phyloP scores from a whole-genome alignment of 2,888 invertebrate species.

The Sipha maydis region DNA sequence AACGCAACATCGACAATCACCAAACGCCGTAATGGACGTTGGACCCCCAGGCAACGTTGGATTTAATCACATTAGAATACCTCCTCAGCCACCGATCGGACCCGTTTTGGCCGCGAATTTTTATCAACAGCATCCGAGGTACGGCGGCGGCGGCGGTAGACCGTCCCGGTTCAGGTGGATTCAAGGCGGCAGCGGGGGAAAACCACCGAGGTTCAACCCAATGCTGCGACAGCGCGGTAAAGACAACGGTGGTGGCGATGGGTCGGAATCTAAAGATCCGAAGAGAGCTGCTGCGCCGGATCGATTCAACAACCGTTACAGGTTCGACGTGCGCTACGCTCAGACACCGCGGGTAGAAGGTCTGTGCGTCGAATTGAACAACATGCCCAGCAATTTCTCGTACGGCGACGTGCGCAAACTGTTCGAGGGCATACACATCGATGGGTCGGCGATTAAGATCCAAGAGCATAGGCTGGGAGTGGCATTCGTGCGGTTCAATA shows the following conservation, averaged over 20 bases:
- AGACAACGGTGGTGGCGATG: not conserved
- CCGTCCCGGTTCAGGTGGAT: not conserved
- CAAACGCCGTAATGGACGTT: slow-evolving; percentile 60
- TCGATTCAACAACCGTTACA: no score
- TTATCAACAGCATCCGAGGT: not conserved
- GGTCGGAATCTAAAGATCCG: not conserved
- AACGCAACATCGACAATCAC: no score
- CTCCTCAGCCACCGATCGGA: slow-evolving; percentile 27
- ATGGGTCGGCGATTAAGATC: no score
- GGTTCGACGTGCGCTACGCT: no score
- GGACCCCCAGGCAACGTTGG: not conserved
- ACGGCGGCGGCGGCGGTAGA: not conserved
- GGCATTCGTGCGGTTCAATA: no score
- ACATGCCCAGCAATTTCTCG: slow-evolving; percentile 78
- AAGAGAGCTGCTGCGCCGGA: not conserved
- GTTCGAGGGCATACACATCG: slow-evolving; percentile 79
- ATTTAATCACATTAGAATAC: slow-evolving; percentile 16
- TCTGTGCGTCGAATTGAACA: slow-evolving; percentile 77
- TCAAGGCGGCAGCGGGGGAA: no score
- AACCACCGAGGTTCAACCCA: not conserved
- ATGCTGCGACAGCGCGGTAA: not conserved
- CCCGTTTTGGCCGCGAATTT: not conserved
- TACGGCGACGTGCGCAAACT: slow-evolving; percentile 85
- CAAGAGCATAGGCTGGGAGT: no score
- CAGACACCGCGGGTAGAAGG: no score